Base-by-base conservation (phyloP, 1,140 invertebrate genomes). In the Temnothorax curvispinosus region DNA sequence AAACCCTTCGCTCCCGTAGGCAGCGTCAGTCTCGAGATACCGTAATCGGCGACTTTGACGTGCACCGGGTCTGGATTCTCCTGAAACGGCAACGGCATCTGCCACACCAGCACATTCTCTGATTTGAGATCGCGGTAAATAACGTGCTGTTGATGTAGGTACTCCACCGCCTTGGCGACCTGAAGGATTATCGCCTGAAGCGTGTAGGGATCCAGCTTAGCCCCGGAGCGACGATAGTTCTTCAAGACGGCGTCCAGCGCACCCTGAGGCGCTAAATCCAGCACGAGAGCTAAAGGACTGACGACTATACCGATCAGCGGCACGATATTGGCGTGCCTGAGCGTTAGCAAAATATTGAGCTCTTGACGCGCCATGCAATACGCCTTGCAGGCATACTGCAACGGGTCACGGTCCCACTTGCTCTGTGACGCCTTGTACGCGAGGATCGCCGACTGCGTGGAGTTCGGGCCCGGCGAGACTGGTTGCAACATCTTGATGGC, bases 81-180 rank as follows among this genome's bases (percentile, higher is more conserved):
- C 80, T 96, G 95, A 90, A 98, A 97, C 0, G 97, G 97, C 1
- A 96, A 94, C 0, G 99, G 99, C 94, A 99, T 97, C 81, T 98
- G 97, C 99, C 99, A 99, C 8, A 99, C 99, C 1, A 99, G 94
- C 65, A 99, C 98, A 96, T 99, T 99, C 94, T 99, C 99, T 0
- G 99, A 98, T 96, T 99, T 99, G 0, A 99, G 96, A 95, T 99
- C 99, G 27, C 98, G 96, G 94, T 99, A 99, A 80, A 99, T 99
- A 5, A 99, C 99, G 85, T 98, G 97, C 81, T 98, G 97, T 35
- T 98, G 97, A 95, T 99, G 99, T 4, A 99, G 96, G 95, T 99
- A 99, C 93, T 99, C 99, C 21, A 99, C 96, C 2, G 99, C 99
- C 93, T 98, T 98, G 0, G 99, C 98, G 9, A 99, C 97, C 96